A percentile compares a stretch with the other conserved stretches of the same genome.
Evolutionary conservation across 2,797 vertebrate genomes (phyloP).

Genomic region (Stomatorhinus walkeri): DNA sequence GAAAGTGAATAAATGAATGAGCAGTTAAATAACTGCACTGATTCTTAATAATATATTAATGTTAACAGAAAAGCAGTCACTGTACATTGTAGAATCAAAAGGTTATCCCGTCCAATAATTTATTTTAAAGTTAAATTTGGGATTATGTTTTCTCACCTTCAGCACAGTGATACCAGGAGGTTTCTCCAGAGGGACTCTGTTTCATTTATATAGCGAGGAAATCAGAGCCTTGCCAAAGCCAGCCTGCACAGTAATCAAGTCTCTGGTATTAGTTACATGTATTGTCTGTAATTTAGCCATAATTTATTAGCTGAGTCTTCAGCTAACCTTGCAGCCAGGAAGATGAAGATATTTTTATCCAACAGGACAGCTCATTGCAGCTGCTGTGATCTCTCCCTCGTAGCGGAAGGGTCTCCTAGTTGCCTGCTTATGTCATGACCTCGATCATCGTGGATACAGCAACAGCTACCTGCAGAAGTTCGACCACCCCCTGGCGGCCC

Average conservation of each 20-base stretch:
- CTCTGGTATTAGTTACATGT: neutral
- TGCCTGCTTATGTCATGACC: slow-evolving; percentile 94
- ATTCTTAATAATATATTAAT: neutral
- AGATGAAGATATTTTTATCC: neutral
- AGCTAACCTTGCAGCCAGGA: neutral
- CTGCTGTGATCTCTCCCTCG: neutral
- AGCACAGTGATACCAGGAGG: neutral
- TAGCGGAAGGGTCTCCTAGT: slow-evolving; percentile 91
- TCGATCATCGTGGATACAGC: slow-evolving; percentile 95
- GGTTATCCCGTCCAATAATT: neutral
- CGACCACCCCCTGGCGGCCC: slow-evolving; percentile 90
- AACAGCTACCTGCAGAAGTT: slow-evolving; percentile 98
- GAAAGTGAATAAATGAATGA: neutral
- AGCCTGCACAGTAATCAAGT: neutral
- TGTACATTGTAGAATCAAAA: neutral
- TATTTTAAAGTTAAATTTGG: neutral
- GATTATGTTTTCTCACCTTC: neutral
- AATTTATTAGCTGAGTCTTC: neutral
- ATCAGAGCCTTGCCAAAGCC: neutral
- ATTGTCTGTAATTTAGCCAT: neutral
- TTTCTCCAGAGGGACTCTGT: neutral
- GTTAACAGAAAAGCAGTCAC: neutral
- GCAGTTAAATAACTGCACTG: neutral
- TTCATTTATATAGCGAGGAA: neutral
- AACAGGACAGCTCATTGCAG: neutral